phyloP scores from a whole-genome alignment of 2,797 vertebrate species.

The Uromys caudimaculatus region DNA sequence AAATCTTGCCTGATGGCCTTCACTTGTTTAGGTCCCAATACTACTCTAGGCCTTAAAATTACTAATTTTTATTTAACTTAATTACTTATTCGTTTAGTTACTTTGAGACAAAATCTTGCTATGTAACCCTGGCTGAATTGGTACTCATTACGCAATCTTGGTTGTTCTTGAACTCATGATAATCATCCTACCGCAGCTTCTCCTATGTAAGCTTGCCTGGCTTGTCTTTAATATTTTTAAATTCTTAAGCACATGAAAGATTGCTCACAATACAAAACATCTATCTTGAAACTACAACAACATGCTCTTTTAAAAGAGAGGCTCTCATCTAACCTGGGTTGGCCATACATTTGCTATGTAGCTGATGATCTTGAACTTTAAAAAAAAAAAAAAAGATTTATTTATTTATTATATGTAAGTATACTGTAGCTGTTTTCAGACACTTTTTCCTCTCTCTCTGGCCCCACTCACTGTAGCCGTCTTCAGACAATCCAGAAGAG shows the following conservation, averaged over 20 bases:
- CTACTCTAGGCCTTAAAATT: neutral
- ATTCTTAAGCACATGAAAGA: conserved; percentile 1
- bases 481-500: too few relatives aligned
- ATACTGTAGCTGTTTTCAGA: too few relatives aligned
- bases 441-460: too few relatives aligned
- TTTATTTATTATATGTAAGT: too few relatives aligned
- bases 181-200: neutral
- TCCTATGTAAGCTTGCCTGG: neutral
- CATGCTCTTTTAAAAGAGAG: neutral
- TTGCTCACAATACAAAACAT: conserved; percentile 26
- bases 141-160: neutral
- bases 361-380: neutral
- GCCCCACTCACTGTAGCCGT: too few relatives aligned
- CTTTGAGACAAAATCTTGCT: neutral
- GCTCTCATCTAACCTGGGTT: neutral
- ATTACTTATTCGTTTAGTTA: neutral
- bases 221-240: conserved; percentile 28
- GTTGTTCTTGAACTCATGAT: neutral
- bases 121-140: neutral
- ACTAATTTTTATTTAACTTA: neutral
- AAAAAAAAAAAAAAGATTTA: too few relatives aligned
- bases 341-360: neutral
- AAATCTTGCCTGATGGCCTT: neutral
- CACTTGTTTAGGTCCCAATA: conserved; percentile 12
- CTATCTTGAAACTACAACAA: conserved; percentile 12